These are phyloP conservation scores for Drosophila orena DNA, from an alignment of 1,140 invertebrate species.

Conservation along the genomic window DNA sequence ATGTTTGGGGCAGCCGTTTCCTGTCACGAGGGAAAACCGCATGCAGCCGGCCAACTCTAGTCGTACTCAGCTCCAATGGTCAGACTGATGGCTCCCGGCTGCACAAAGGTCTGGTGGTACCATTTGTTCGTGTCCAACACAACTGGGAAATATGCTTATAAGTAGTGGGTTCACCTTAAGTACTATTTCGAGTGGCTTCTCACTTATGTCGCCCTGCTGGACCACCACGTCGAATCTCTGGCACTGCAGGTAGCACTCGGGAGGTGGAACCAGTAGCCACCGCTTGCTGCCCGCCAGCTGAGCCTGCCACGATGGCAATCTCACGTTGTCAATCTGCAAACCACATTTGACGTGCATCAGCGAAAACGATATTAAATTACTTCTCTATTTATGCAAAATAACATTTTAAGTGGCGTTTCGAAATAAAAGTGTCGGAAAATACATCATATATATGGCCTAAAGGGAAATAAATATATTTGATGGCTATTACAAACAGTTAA, in stretches of 20 bases:
- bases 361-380: not conserved
- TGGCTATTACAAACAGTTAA: too few relatives aligned
- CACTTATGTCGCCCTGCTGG: conserved; percentile 95
- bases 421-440: not conserved
- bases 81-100: conserved; percentile 95
- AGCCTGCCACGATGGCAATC: conserved; percentile 97
- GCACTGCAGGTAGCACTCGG: conserved; percentile 94
- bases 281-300: conserved; percentile 94
- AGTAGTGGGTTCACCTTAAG: conserved; percentile 57
- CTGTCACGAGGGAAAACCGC: conserved; percentile 52
- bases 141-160: conserved; percentile 86
- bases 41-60: conserved; percentile 84
- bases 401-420: not conserved
- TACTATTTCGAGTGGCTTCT: conserved; percentile 50
- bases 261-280: conserved; percentile 94
- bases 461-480: too few relatives aligned
- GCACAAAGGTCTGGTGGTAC: conserved; percentile 96
- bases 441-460: too few relatives aligned
- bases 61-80: conserved; percentile 98
- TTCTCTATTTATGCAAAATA: not conserved
- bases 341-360: not conserved
- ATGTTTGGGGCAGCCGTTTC: conserved; percentile 45
- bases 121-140: conserved; percentile 96
- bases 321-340: conserved; percentile 94
- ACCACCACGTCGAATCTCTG: conserved; percentile 89